Base-by-base conservation (phyloP, 2,797 vertebrate genomes). In the Triplophysa bombifrons region DNA sequence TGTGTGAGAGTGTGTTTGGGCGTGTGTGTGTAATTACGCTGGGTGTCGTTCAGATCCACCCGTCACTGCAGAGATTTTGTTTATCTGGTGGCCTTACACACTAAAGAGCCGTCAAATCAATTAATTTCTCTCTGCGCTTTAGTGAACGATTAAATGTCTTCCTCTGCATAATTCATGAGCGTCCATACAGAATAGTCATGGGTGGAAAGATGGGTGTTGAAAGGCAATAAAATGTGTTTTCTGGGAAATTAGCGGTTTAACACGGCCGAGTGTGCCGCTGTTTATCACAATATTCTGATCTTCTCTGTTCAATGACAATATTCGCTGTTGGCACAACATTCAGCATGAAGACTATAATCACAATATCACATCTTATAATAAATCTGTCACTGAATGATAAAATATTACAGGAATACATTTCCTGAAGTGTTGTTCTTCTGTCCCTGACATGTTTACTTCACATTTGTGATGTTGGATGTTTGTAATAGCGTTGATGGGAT, bases 91-190 rank as follows among this genome's bases (percentile, higher is more conserved):
- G 72, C 55, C 78, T 79, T 64, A 55, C 63, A 27, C 67, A 27
- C 50, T 78, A 76, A 83, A 75, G 64, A 70, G 72, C 72, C 67
- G 72, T 83, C 80, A 81, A 61, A 81, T 74, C 83, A 82, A 79
- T 79, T 76, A 70, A 74, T 70, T 79, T 76, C 41, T 22, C 64
- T 48, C 80, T 69, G 68, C 53, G 80, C 72, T 86, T 76, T 73
- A 64, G 75, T 61, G 78, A 72, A 53, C 74, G 78, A 81, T 83
- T 81, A 84, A 82, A 84, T 64, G 53, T 46, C 53, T 78, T 74
- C 55, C n/a, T 6, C 46, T 48, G 41, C 73, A 70, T 78, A 72
- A 84, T 83, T 80, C 82, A 71, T 78, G 50, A 71, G 34, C 41
- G 76, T 72, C 69, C 78, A 67, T 71, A n/a, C 67, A 61, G 50